These are phyloP conservation scores for Arrhopalites spinosus DNA, from an alignment of 2,888 invertebrate genomes.

Conservation along the genomic window DNA sequence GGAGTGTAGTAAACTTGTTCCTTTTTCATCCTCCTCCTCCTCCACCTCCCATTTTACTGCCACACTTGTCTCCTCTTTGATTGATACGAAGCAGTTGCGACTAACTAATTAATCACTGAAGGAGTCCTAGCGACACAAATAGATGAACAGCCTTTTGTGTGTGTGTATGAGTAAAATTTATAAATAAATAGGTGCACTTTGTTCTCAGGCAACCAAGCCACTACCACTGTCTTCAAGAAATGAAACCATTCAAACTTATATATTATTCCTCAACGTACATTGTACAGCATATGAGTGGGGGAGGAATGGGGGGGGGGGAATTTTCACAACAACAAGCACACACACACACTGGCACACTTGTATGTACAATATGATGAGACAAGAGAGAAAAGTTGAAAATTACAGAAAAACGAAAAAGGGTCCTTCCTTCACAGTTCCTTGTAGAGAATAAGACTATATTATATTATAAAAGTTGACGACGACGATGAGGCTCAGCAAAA, in stretches of 20 bases:
- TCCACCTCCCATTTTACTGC: conserved; percentile 13
- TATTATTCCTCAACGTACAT: too few relatives aligned
- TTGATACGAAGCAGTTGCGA: conserved; percentile 41
- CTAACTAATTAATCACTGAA: conserved; percentile 41
- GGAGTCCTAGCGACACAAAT: conserved; percentile 29
- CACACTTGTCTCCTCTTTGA: conserved; percentile 31
- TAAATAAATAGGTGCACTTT: conserved; percentile 32
- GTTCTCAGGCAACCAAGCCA: conserved; percentile 24
- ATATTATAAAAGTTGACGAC: too few relatives aligned
- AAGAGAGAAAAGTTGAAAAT: too few relatives aligned
- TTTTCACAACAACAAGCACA: too few relatives aligned
- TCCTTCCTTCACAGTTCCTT: neutral
- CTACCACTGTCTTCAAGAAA: conserved; percentile 20
- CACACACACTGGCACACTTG: too few relatives aligned
- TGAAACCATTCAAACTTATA: conserved; percentile 14
- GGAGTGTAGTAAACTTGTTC: too few relatives aligned
- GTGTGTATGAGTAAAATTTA: conserved; percentile 19
- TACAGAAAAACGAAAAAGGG: too few relatives aligned
- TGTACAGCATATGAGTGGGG: too few relatives aligned
- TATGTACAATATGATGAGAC: too few relatives aligned
- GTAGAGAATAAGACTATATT: neutral
- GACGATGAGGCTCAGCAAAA: neutral
- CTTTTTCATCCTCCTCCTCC: conserved; percentile 21
- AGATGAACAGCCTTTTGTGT: conserved; percentile 21
- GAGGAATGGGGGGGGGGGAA: too few relatives aligned